Base-by-base conservation (phyloP, 2,888 invertebrate genomes). In the Zhengitettix transpicula region DNA sequence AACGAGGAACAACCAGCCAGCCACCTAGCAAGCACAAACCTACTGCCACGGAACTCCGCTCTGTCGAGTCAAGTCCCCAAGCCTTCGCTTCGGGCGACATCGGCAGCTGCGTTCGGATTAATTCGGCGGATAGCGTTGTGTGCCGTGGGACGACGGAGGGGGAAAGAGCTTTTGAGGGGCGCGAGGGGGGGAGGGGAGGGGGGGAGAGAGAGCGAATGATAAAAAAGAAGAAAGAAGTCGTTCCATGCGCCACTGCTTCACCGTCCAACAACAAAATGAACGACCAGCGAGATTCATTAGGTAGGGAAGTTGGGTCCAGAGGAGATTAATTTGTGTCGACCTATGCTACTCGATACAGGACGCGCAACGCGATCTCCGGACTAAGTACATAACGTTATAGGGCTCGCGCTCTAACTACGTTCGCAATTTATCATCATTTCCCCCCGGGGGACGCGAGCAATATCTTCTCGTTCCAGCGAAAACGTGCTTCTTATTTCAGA, bases 1-100 rank as follows among this genome's bases (percentile, higher is more conserved):
- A 58, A 54, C 54, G 44, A 58, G 57, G 44, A 56, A 56, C 59
- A 51, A 57, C 52, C 63, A 57, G 55, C 61, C 63, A 60, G 61
- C 58, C 63, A 55, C 63, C 57, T 52, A 60, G 60, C 61, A 60
- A 60, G 56, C 60, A 62, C 59, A 60, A 61, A 60, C 60, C 63
- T 61, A 63, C 63, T 63, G 63, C 59, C 60, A 51, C 57, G 41
- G 62, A 40, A 40, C 57, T 56, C 47, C 55, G 57, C 41, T 42
- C 59, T 56, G 56, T 56, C 53, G 57, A 61, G 61, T 61, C 61
- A 61, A 58, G 58, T 59, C 61, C 56, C 59, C 60, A 60, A 58
- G 61, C 61, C 57, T 55, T 51, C 15, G 52, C 59, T 61, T 63
- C 61, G 61, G 63, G 59, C 59, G 53, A 58, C 57, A 53, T 61